phyloP scores from a whole-genome alignment of 2,888 invertebrate genomes.

The Dendrolimus pini region DNA sequence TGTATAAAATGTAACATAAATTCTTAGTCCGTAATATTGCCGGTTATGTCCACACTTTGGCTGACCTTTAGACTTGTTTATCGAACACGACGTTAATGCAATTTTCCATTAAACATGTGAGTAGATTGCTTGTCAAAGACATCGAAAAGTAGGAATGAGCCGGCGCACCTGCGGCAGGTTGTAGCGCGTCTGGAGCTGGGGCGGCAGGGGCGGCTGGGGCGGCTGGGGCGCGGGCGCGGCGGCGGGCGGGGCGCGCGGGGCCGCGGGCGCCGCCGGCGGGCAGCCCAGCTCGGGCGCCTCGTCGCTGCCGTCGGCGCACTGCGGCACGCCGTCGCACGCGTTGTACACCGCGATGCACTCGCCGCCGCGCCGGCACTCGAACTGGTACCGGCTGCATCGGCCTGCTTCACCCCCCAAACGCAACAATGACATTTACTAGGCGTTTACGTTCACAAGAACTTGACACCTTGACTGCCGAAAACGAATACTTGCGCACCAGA shows the following conservation, averaged over 20 bases:
- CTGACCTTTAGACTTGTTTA: no score
- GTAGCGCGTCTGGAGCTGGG: no score
- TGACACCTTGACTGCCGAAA: neutral
- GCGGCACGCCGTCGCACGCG: conserved; percentile 95
- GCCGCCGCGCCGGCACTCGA: conserved; percentile 88
- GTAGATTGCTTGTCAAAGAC: no score
- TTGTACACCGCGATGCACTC: conserved; percentile 97
- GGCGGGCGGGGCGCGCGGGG: conserved; percentile 12
- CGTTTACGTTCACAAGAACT: neutral
- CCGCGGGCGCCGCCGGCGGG: conserved; percentile 69
- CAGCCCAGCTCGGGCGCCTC: conserved; percentile 91
- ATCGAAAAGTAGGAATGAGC: no score
- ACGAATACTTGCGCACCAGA: no score
- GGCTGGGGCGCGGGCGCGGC: conserved; percentile 15
- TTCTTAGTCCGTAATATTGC: no score
- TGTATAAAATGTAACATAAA: no score
- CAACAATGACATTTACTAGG: neutral
- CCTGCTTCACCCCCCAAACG: conserved; percentile 34
- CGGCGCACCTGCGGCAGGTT: no score
- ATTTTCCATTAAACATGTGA: no score
- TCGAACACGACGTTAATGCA: no score
- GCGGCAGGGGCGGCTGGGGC: conserved; percentile 6
- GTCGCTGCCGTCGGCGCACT: conserved; percentile 94
- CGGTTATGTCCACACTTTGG: no score
- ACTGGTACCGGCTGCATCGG: conserved; percentile 90